These are phyloP conservation scores for Rousettus leschenaultii DNA, from an alignment of 2,113 vertebrate genomes.

Conservation along the genomic window DNA sequence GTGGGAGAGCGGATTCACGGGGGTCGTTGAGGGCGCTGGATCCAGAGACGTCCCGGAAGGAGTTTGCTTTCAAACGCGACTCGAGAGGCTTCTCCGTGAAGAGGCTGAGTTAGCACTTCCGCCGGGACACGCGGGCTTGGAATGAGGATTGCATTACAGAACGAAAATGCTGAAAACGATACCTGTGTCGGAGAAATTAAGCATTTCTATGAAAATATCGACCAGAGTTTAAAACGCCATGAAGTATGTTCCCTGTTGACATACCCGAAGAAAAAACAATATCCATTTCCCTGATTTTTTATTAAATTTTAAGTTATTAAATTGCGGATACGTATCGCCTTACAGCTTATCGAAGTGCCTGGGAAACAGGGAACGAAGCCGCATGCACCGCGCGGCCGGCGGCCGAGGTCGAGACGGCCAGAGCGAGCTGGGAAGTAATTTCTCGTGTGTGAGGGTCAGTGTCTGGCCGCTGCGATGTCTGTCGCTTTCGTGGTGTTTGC, in stretches of 20 bases:
- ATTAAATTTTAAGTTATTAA: conserved; percentile 81
- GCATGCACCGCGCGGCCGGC: not conserved
- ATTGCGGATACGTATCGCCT: conserved; percentile 63
- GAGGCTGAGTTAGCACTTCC: not conserved
- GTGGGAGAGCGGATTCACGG: not conserved
- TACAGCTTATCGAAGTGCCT: conserved; percentile 78
- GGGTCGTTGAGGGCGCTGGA: not conserved
- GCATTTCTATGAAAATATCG: conserved; percentile 69
- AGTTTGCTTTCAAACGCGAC: not conserved
- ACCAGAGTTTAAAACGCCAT: conserved; percentile 64
- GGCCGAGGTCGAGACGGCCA: conserved; percentile 59
- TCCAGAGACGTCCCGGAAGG: not conserved
- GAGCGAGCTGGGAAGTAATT: conserved; percentile 67
- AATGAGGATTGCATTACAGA: conserved; percentile 28
- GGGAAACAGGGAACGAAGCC: conserved; percentile 54
- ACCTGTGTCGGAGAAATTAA: conserved; percentile 70
- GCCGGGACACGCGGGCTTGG: not conserved
- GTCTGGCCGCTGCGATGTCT: conserved; percentile 22
- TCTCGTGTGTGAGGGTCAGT: conserved; percentile 23
- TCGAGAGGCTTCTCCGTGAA: not conserved
- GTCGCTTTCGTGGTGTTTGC: not conserved
- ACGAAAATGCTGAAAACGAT: conserved; percentile 65
- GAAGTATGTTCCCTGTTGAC: conserved; percentile 71
- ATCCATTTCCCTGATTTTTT: conserved; percentile 77
- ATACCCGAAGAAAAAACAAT: conserved; percentile 75